Percentiles rank a stretch among this genome's conserved stretches.
Evolutionary conservation across 2,797 vertebrate species (phyloP).

Genomic region (Melanotaenia nigrans): DNA sequence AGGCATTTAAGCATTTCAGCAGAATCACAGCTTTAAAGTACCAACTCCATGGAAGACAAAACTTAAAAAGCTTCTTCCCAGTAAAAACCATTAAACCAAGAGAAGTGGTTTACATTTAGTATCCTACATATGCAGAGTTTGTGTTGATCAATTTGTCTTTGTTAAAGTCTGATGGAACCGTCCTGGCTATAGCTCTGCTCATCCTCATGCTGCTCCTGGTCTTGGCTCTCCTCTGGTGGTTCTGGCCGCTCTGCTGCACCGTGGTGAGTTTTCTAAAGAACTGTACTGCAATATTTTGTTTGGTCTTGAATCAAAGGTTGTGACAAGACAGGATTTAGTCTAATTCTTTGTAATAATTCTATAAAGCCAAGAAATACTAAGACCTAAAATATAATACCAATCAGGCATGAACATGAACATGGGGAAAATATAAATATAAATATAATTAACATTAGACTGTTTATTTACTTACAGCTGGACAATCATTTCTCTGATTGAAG

Average conservation of each 20-base stretch:
- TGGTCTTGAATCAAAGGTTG: neutral
- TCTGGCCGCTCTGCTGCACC: conserved; percentile 99
- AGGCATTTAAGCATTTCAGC: conserved; percentile 9
- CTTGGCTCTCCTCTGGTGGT: conserved; percentile 96
- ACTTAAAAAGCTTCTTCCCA: conserved; percentile 12
- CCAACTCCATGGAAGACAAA: conserved; percentile 17
- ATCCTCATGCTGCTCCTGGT: conserved; percentile 95
- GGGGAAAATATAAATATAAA: neutral
- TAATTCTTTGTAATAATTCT: neutral
- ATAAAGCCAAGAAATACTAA: neutral
- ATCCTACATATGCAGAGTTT: conserved; percentile 19
- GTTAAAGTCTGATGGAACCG: conserved; percentile 93
- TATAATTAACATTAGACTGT: neutral
- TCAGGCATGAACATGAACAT: neutral
- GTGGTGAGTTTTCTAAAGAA: conserved; percentile 88
- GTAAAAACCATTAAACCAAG: neutral
- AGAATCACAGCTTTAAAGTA: conserved; percentile 4
- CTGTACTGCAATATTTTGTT: neutral
- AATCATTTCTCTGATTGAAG: neutral
- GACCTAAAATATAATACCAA: neutral
- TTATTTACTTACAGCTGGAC: neutral
- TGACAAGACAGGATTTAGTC: neutral
- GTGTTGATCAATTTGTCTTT: conserved; percentile 51
- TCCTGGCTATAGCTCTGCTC: conserved; percentile 93
- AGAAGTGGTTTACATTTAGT: conserved; percentile 20